phyloP scores from a whole-genome alignment of 2,113 vertebrate genomes.

The Lonchura striata region DNA sequence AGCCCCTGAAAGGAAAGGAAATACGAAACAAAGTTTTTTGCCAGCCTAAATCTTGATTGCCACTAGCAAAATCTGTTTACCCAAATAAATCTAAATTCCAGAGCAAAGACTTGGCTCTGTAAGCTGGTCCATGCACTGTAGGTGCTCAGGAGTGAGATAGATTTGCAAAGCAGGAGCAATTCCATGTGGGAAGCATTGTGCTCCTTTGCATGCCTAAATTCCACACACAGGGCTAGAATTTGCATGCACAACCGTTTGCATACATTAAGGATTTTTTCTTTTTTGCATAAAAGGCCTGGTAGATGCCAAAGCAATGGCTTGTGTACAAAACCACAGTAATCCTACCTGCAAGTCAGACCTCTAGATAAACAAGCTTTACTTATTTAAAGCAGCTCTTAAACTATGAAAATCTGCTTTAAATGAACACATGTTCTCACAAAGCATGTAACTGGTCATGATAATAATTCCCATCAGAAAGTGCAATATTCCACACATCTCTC shows the following conservation, averaged over 20 bases:
- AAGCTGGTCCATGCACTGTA: neutral
- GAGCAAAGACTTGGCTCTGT: neutral
- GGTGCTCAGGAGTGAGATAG: neutral
- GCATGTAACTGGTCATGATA: neutral
- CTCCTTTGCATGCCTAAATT: neutral
- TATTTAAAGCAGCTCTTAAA: neutral
- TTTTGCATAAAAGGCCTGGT: neutral
- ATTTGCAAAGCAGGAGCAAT: neutral
- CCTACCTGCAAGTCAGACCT: slow-evolving; percentile 37
- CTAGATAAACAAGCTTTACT: neutral
- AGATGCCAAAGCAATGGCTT: neutral
- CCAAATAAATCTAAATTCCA: slow-evolving; percentile 2
- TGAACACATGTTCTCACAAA: neutral
- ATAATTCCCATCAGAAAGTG: neutral
- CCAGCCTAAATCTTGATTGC: neutral
- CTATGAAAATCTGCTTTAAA: slow-evolving; percentile 5
- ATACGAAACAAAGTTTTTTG: neutral
- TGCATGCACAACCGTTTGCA: slow-evolving; percentile 9
- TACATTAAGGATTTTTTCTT: neutral
- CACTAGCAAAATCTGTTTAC: neutral
- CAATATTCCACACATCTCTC: neutral
- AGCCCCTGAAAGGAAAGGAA: neutral
- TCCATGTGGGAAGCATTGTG: neutral
- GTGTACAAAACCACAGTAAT: neutral
- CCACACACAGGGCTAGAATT: neutral